phyloP scores from a whole-genome alignment of 2,113 vertebrate species.

The Solea senegalensis region DNA sequence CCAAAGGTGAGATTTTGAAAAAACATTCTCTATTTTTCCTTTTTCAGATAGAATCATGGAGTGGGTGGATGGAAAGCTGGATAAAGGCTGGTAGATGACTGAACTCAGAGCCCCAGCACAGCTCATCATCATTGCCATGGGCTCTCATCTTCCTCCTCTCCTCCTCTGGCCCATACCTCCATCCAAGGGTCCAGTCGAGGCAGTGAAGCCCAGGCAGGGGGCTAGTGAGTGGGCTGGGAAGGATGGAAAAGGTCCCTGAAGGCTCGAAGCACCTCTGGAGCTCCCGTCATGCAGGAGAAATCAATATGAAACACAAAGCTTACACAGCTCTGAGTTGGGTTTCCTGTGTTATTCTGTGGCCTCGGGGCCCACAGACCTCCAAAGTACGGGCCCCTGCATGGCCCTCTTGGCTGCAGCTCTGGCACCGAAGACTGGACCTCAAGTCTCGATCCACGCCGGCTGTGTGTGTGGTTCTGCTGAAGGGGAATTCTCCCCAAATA shows the following conservation, averaged over 20 bases:
- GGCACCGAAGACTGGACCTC: slow-evolving; percentile 64
- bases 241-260: slow-evolving; percentile 71
- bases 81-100: slow-evolving; percentile 77
- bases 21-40: slow-evolving; percentile 67
- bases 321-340: slow-evolving; percentile 70
- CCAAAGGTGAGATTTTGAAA: slow-evolving; percentile 79
- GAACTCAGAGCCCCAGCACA: slow-evolving; percentile 73
- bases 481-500: slow-evolving; percentile 66
- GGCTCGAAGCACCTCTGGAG: slow-evolving; percentile 79
- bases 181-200: slow-evolving; percentile 72
- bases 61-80: slow-evolving; percentile 77
- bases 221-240: slow-evolving; percentile 79
- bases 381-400: slow-evolving; percentile 71
- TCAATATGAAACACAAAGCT: slow-evolving; percentile 77
- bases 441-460: slow-evolving; percentile 59
- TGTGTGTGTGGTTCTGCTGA: slow-evolving; percentile 80
- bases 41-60: slow-evolving; percentile 74
- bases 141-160: slow-evolving; percentile 73
- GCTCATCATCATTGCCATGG: slow-evolving; percentile 79
- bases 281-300: slow-evolving; percentile 75
- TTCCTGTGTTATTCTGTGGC: slow-evolving; percentile 73
- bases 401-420: slow-evolving; percentile 66
- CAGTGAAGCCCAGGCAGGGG: slow-evolving; percentile 67
- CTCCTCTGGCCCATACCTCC: slow-evolving; percentile 74
- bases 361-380: slow-evolving; percentile 76